Conservation (phyloP, 2,888 invertebrate genomes). For the Pammene aurita region DNA sequence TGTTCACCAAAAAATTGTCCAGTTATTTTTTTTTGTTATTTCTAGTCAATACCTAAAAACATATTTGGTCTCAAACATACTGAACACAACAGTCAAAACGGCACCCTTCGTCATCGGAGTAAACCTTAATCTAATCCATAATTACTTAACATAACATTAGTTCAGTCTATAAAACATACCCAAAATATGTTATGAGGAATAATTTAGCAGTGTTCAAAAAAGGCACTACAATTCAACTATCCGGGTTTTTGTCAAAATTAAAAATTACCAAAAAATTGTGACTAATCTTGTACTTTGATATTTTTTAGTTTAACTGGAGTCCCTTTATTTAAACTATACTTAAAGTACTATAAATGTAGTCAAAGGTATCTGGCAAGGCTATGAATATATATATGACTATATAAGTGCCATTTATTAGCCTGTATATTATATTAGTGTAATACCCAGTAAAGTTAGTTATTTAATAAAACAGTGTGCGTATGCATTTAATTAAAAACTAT, state of each 20-base stretch:
- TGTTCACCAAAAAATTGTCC: not conserved
- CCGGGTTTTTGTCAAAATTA: not conserved
- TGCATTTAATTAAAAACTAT: constrained; percentile 2
- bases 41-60: constrained; percentile 14
- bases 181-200: constrained; percentile 35
- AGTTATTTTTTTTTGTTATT: constrained; percentile 14
- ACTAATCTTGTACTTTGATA: constrained; percentile 16
- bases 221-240: constrained; percentile 33
- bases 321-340: constrained; percentile 15
- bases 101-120: constrained; percentile 23
- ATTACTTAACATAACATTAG: constrained; percentile 38
- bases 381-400: constrained; percentile 8
- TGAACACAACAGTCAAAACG: constrained; percentile 33
- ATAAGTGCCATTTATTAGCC: constrained; percentile 16
- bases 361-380: constrained; percentile 2
- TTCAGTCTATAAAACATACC: constrained; percentile 42
- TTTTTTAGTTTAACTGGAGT: constrained; percentile 24
- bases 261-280: constrained; percentile 9
- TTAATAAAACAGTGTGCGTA: constrained; percentile 30
- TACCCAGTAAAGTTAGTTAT: constrained; percentile 2
- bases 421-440: constrained; percentile 19
- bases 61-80: constrained; percentile 40
- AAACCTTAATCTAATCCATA: constrained; percentile 29
- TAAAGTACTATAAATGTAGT: constrained; percentile 13
- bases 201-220: constrained; percentile 11